Evolutionary conservation across 2,113 vertebrate species (phyloP), one percentile per base, ranked within the genome.

Genomic region (Furnarius figulus): DNA sequence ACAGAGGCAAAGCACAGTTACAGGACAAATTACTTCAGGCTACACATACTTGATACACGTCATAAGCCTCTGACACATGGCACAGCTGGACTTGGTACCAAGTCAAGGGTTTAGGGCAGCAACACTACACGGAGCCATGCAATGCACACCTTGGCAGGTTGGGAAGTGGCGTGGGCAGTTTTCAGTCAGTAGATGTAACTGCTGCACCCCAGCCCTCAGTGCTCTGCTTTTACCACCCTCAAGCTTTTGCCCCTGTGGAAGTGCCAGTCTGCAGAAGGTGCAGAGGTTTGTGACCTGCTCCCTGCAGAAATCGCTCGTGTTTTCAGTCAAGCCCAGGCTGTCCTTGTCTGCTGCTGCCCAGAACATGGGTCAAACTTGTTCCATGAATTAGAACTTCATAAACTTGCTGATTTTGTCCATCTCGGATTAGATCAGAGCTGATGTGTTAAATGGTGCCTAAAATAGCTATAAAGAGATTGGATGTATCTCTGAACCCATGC

Each of bases 361-460:
- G 49, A 85, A 44, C 61, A 67, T 17, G 24, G 10, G 70, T 33
- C 46, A 21, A 66, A 50, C 84, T 68, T 86, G 59, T 47, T 61
- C 55, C 39, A 12, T 19, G 33, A 79, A 71, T 86, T 47, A 71
- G 2, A 83, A 83, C 72, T 80, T 58, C 44, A 61, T 56, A 74
- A 95, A 95, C 55, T 74, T 49, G 75, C 87, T 72, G 79, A 78
- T 88, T 94, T 90, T 81, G 76, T 88, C 86, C 80, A 42, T 89
- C 87, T 86, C 76, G 35, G 88, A 88, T 94, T 49, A 92, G 83
- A 81, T 44, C 44, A 9, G 23, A 93, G 85, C 83, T 77, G 68
- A 93, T 71, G 78, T 91, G 87, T 90, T 77, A 94, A 93, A 85
- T 14, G 55, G 65, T 63, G 82, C 79, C 85, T 67, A 40, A 88